Evolutionary conservation across 2,888 invertebrate genomes (phyloP).

Genomic region (Amphipyra tragopoginis): DNA sequence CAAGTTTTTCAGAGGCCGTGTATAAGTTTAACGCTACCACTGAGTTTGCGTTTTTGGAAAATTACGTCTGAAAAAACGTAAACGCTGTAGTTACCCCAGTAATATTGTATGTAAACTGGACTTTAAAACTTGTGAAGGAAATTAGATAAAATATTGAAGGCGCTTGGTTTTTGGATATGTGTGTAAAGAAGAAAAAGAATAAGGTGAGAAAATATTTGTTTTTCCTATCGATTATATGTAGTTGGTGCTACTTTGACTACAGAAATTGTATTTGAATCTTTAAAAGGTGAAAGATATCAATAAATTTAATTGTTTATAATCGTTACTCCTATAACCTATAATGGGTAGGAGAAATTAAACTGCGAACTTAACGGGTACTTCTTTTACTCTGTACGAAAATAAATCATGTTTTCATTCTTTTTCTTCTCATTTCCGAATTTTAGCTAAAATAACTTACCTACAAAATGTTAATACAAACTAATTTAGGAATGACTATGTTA

Average conservation of each 20-base stretch:
- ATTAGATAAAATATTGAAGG: not conserved
- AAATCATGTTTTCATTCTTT: too few relatives aligned
- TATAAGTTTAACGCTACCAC: too few relatives aligned
- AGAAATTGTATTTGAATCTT: conserved; percentile 17
- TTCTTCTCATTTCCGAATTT: too few relatives aligned
- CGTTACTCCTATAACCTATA: too few relatives aligned
- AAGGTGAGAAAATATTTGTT: conserved; percentile 4
- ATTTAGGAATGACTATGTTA: not conserved
- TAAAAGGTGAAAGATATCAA: too few relatives aligned
- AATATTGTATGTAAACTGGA: conserved; percentile 1
- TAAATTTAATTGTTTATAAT: too few relatives aligned
- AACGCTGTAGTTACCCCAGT: conserved; percentile 4
- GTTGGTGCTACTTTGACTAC: conserved; percentile 23
- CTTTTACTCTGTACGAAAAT: too few relatives aligned
- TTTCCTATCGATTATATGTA: conserved; percentile 3
- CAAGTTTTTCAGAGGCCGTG: not conserved
- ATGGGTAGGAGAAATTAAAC: too few relatives aligned
- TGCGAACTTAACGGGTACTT: too few relatives aligned
- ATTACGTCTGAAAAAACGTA: not conserved
- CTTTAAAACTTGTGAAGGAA: not conserved
- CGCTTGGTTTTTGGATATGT: conserved; percentile 1
- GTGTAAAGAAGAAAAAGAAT: not conserved
- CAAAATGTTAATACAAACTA: too few relatives aligned
- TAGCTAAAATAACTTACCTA: too few relatives aligned
- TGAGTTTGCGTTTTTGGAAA: not conserved